Percentiles rank a stretch among this genome's conserved stretches.
Conservation (phyloP, 2,113 vertebrate genomes). For the Eira barbara region DNA sequence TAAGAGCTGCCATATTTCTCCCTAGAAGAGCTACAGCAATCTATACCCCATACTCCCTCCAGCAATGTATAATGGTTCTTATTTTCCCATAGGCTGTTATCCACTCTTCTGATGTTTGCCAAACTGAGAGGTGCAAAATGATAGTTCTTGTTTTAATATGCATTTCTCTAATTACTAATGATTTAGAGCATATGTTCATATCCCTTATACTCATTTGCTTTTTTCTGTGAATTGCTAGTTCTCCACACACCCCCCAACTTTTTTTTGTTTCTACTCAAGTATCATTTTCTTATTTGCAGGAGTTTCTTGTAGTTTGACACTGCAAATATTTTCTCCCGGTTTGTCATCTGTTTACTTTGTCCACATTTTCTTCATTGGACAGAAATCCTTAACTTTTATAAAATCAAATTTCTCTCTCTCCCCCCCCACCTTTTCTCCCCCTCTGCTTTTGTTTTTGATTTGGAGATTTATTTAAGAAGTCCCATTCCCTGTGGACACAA, state of each 20-base stretch:
- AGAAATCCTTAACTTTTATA: conserved; percentile 22
- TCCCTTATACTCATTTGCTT: not conserved
- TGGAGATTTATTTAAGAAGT: not conserved
- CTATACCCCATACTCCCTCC: not conserved
- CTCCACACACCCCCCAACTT: not conserved
- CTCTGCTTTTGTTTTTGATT: not conserved
- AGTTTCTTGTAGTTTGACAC: not conserved
- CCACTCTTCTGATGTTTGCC: not conserved
- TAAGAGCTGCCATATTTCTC: not conserved
- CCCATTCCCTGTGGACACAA: not conserved
- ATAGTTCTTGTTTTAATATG: not conserved
- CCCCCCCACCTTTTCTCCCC: not conserved
- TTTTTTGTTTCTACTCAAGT: not conserved
- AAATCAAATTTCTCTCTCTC: not conserved
- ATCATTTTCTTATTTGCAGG: not conserved
- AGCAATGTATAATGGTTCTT: not conserved
- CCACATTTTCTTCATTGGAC: conserved; percentile 11
- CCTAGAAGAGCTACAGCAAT: not conserved
- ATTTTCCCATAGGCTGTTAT: not conserved
- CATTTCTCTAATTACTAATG: not conserved
- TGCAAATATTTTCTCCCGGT: not conserved
- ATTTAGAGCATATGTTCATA: not conserved
- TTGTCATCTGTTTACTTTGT: not conserved
- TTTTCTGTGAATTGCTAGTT: not conserved
- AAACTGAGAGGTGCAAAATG: not conserved